phyloP scores from a whole-genome alignment of 2,888 invertebrate species.

The Acanthococcus lagerstroemiae region DNA sequence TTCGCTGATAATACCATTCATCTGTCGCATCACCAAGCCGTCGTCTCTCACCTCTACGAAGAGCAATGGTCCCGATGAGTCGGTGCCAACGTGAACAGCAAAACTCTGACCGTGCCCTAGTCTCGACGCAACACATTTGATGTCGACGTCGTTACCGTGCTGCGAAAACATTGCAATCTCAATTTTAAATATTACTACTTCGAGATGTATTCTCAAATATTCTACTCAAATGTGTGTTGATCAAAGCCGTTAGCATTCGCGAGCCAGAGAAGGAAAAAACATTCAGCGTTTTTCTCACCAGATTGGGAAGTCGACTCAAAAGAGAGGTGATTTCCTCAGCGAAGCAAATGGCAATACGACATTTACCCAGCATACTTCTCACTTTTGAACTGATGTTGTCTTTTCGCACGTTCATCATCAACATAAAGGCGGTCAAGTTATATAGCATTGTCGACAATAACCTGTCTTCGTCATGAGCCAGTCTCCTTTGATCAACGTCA shows the following conservation, averaged over 20 bases:
- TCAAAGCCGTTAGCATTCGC: no score
- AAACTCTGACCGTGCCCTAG: slow-evolving; percentile 94
- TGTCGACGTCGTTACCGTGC: slow-evolving; percentile 96
- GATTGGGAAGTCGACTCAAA: slow-evolving; percentile 83
- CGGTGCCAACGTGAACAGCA: slow-evolving; percentile 92
- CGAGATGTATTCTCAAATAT: neutral
- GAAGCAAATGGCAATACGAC: slow-evolving; percentile 94
- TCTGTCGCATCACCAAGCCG: slow-evolving; percentile 65
- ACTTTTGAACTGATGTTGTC: slow-evolving; percentile 74
- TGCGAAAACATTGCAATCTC: slow-evolving; percentile 41
- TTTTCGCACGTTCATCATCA: slow-evolving; percentile 80
- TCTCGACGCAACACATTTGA: slow-evolving; percentile 90
- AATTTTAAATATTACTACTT: neutral
- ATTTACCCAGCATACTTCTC: slow-evolving; percentile 90
- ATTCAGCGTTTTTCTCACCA: no score
- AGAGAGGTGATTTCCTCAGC: slow-evolving; percentile 96
- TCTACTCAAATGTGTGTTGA: neutral
- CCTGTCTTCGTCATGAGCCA: slow-evolving; percentile 97
- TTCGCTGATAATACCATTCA: slow-evolving; percentile 76
- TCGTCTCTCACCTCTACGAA: slow-evolving; percentile 96
- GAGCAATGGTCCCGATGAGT: slow-evolving; percentile 76
- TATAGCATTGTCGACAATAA: slow-evolving; percentile 89
- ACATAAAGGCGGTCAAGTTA: slow-evolving; percentile 90
- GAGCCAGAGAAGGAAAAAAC: no score
- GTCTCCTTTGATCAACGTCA: slow-evolving; percentile 81